Base-by-base conservation (phyloP, 1,140 invertebrate species). In the Aplysia californica region DNA sequence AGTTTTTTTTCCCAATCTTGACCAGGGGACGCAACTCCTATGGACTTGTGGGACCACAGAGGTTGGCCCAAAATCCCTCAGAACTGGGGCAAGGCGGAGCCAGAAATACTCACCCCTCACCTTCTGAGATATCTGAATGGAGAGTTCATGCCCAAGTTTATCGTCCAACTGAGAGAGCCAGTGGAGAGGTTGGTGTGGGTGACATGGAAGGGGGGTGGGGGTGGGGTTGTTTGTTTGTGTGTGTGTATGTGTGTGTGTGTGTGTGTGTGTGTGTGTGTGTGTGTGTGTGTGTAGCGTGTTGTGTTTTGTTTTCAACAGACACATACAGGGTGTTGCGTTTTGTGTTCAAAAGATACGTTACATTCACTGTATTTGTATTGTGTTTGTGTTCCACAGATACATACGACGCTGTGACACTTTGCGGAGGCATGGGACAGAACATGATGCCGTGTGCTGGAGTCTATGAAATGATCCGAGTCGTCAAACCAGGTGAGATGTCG, bases 371-470 rank as follows among this genome's bases (percentile, higher is more conserved):
- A n/a, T n/a, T n/a, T n/a, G n/a, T n/a, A n/a, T n/a, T n/a, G n/a
- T n/a, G n/a, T n/a, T n/a, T n/a, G n/a, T n/a, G n/a, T n/a, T n/a
- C n/a, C n/a, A n/a, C 59, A 36, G 36, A 33, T 36, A 33, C 35
- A 0, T 90, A 89, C 75, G 89, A 90, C 61, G 75, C 73, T 67
- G 33, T 88, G 10, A 84, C 85, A 0, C 80, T 87, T 64, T 81
- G 84, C 61, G 89, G 89, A 0, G 88, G 88, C n/a, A 89, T 90
- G 87, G 89, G 89, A 0, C 87, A 89, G 74, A 89, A 89, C n/a
- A 88, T 89, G 76, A 88, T 90, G 64, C 89, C 89, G 3, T 77
- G 76, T 6, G 68, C 70, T 10, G 88, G 84, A n/a, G n/a, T 90
- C 10, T 66, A 84, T 55, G 89, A 90, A 79, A 87, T 90, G 85